Evolutionary conservation across 2,113 vertebrate genomes (phyloP).

Genomic region (Trematomus loennbergii): DNA sequence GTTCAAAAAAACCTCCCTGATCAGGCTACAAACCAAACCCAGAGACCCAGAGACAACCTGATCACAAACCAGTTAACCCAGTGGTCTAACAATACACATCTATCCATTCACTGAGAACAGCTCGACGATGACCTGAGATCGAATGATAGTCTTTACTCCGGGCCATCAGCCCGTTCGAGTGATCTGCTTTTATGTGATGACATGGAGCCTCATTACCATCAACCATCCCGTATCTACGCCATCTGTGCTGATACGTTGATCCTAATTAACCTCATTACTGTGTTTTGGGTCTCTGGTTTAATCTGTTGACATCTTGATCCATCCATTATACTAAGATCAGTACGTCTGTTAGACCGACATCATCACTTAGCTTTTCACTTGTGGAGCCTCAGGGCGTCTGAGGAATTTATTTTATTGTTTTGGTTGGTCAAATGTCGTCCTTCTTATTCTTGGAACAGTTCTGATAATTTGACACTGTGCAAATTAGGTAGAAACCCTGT

Average conservation of each 20-base stretch:
- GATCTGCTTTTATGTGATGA: conserved; percentile 31
- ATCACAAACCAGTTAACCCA: background rate
- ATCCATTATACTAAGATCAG: background rate
- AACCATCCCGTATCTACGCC: background rate
- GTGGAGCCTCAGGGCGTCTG: background rate
- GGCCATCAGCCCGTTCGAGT: conserved; percentile 1
- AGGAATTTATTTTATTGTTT: background rate
- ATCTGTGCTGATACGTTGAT: background rate
- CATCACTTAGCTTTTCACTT: background rate
- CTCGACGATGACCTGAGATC: conserved; percentile 7
- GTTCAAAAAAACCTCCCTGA: too few relatives aligned
- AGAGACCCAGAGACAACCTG: too few relatives aligned
- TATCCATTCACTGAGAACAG: background rate
- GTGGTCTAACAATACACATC: too few relatives aligned
- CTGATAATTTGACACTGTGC: background rate
- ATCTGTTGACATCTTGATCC: background rate
- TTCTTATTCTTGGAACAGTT: background rate
- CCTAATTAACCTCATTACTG: background rate
- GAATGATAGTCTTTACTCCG: background rate
- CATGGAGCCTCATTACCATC: background rate
- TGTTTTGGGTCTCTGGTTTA: conserved; percentile 3
- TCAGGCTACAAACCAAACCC: too few relatives aligned
- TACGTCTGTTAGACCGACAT: background rate
- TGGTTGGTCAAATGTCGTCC: background rate
- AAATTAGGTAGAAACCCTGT: background rate